Base-by-base conservation (phyloP, 92 coral and sea anemone species). In the Parazoanthus darwini region DNA sequence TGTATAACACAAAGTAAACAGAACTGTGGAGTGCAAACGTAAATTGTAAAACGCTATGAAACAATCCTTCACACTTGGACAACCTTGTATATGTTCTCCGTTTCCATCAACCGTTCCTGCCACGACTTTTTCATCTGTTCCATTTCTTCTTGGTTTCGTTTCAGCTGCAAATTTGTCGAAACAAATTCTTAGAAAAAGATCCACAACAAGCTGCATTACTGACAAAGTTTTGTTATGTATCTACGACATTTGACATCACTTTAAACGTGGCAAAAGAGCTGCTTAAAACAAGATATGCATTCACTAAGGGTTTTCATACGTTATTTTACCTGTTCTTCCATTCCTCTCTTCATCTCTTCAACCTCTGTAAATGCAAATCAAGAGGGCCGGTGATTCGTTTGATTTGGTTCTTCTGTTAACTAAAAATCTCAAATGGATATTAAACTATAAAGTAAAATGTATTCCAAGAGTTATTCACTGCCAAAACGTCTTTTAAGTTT, bases 121-220 rank as follows among this genome's bases (percentile, higher is more conserved):
- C 98, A 96, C 1, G 98, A 96, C 88, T 96, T 96, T 72, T 94
- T 95, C 97, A 96, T 94, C 85, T 96, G 93, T 25, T 93, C 98
- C 98, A 96, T 96, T 68, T 96, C 98, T 5, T 88, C 89, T 82
- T 96, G 98, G 85, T 96, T 96, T 89, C 96, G 92, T 54, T 82
- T 86, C 90, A 96, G 86, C 98, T 96, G 81, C 54, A 58, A 36
- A 23, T 26, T 33, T 74, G 59, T 43, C 43, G 42, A 50, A 43
- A 36, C 20, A 43, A 80, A 63, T 26, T 65, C 76, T 82, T 37
- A 67, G 59, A 37, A 38, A 82, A 48, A 3, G 7, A 4, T 3
- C 0, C 6, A 65, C 36, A 20, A 8, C 4, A 9, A 35, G 4
- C 48, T 8, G 4, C 20, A 6, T 50, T 50, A 79, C 70, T 79